A percentile compares a stretch with the other conserved stretches of the same genome.
These are phyloP conservation scores for Acinonyx jubatus DNA, from an alignment of 2,113 vertebrate species.

Conservation along the genomic window DNA sequence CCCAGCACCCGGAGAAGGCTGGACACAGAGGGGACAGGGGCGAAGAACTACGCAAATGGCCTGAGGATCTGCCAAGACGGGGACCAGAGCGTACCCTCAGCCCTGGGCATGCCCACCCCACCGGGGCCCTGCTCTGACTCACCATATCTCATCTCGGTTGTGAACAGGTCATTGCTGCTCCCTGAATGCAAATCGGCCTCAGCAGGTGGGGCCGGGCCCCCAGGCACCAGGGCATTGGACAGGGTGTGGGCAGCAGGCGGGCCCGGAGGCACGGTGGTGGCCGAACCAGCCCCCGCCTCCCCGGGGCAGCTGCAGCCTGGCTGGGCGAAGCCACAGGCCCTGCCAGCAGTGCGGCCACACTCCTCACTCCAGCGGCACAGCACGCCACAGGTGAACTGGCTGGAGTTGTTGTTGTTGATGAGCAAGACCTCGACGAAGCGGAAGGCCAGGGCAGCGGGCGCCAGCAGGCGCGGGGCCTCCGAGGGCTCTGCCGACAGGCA, in stretches of 20 bases:
- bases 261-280: conserved; percentile 58
- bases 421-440: conserved; percentile 96
- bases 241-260: conserved; percentile 85
- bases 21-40: neutral
- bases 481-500: conserved; percentile 90
- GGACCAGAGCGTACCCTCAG: neutral
- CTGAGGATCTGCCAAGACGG: neutral
- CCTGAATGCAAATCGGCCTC: conserved; percentile 95
- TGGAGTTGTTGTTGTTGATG: conserved; percentile 99
- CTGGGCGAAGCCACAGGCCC: conserved; percentile 93
- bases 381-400: conserved; percentile 97
- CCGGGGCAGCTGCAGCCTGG: conserved; percentile 94
- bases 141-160: conserved; percentile 94
- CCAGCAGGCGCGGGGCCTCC: conserved; percentile 85
- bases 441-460: conserved; percentile 91
- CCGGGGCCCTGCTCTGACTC: conserved; percentile 73
- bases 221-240: conserved; percentile 86
- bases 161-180: conserved; percentile 91
- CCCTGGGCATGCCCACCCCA: neutral
- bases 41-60: neutral
- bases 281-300: conserved; percentile 83
- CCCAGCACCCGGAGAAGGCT: conserved; percentile 4
- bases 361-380: conserved; percentile 99
- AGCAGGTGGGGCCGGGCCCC: conserved; percentile 79
- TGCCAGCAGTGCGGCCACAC: conserved; percentile 88